phyloP scores from a whole-genome alignment of 2,797 vertebrate species.

The Vireo griseus region DNA sequence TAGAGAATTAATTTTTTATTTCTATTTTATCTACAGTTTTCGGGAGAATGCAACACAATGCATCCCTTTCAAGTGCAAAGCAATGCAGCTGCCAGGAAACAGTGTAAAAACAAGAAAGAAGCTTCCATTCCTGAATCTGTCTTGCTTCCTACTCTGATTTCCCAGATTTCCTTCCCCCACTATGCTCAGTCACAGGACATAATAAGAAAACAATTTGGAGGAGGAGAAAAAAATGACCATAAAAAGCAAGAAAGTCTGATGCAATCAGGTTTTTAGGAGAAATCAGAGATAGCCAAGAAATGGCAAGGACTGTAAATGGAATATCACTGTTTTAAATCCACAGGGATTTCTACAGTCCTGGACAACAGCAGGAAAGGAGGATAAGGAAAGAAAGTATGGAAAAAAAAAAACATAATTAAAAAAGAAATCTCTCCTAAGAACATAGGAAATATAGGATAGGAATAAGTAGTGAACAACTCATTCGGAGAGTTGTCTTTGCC shows the following conservation, averaged over 20 bases:
- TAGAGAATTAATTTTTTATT: background rate
- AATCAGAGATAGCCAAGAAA: background rate
- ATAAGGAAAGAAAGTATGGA: background rate
- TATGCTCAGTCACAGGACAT: slow-evolving; percentile 2
- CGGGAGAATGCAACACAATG: background rate
- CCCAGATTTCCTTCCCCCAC: slow-evolving; percentile 51
- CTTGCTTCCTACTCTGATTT: slow-evolving; percentile 36
- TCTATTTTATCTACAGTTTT: background rate
- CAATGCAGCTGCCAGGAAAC: slow-evolving; percentile 31
- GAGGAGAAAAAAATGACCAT: background rate
- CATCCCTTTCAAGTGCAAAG: slow-evolving; percentile 11
- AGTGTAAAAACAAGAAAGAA: slow-evolving; percentile 15
- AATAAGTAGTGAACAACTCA: background rate
- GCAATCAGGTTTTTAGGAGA: background rate
- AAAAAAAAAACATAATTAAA: background rate
- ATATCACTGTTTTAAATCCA: background rate
- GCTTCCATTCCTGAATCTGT: background rate
- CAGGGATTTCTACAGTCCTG: background rate
- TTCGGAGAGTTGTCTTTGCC: background rate
- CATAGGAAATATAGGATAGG: background rate
- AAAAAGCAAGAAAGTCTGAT: background rate
- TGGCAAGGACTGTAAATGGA: accelerated
- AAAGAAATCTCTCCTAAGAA: background rate
- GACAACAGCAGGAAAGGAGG: background rate
- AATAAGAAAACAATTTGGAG: slow-evolving; percentile 8